phyloP scores from a whole-genome alignment of 2,797 vertebrate species.

The Dicrostonyx torquatus region DNA sequence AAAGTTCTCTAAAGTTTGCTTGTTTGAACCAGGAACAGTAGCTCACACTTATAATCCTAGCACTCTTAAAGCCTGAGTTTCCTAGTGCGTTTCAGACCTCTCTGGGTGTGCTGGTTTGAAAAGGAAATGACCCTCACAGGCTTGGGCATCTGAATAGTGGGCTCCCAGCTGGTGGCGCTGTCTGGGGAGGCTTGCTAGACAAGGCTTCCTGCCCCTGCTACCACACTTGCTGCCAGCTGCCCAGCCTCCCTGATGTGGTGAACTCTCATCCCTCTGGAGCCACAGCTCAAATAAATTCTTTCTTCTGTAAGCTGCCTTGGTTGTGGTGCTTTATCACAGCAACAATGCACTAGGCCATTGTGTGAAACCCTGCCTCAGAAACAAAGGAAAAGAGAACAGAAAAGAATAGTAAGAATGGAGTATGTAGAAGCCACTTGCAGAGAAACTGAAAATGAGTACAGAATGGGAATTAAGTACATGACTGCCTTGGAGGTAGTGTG shows the following conservation, averaged over 20 bases:
- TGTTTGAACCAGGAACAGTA: background rate
- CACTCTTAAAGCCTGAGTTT: background rate
- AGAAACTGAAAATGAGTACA: background rate
- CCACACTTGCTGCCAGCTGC: background rate
- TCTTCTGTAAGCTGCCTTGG: background rate
- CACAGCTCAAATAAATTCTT: background rate
- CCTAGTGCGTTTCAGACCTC: background rate
- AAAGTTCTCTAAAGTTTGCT: background rate
- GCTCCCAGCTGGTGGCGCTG: background rate
- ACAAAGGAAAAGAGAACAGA: background rate
- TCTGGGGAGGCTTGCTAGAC: background rate
- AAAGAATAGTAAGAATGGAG: background rate
- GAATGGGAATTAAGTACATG: background rate
- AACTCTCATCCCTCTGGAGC: background rate
- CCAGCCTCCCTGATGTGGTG: background rate
- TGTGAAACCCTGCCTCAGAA: background rate
- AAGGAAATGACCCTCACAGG: background rate
- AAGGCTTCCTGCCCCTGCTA: background rate
- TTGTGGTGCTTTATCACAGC: background rate
- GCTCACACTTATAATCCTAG: background rate
- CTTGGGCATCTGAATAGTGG: too few relatives aligned
- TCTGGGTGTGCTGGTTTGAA: background rate
- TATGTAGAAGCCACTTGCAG: background rate
- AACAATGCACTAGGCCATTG: background rate
- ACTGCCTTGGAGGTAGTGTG: background rate